phyloP scores from a whole-genome alignment of 2,888 invertebrate species.

The Euzetes globulus region DNA sequence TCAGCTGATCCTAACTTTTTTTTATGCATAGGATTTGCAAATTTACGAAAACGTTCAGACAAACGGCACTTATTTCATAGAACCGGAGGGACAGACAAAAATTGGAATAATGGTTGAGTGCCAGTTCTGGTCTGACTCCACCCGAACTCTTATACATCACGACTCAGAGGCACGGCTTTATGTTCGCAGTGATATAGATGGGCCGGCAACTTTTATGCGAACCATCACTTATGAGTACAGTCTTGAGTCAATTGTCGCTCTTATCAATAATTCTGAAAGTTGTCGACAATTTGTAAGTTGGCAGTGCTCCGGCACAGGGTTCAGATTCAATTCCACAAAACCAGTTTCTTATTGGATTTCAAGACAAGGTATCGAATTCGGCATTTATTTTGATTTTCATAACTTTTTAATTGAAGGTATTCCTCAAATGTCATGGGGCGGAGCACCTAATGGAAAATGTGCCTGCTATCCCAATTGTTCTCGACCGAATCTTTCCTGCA shows the following conservation, averaged over 20 bases:
- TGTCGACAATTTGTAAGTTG: constrained; percentile 43
- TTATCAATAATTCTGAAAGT: constrained; percentile 37
- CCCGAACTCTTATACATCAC: constrained; percentile 42
- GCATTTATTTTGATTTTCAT: background rate
- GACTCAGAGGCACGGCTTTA: constrained; percentile 43
- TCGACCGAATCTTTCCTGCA: constrained; percentile 39
- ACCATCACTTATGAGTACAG: constrained; percentile 41
- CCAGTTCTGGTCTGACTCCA: constrained; percentile 36
- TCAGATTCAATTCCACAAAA: constrained; percentile 40
- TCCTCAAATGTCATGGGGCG: constrained; percentile 42
- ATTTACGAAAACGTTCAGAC: constrained; percentile 39
- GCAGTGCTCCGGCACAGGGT: constrained; percentile 42
- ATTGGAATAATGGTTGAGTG: constrained; percentile 42
- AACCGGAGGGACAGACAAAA: constrained; percentile 41
- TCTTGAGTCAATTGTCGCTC: constrained; percentile 28
- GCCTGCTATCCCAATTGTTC: constrained; percentile 40
- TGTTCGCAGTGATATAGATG: constrained; percentile 41
- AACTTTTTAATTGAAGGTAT: background rate
- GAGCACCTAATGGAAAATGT: constrained; percentile 39
- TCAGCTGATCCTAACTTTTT: background rate
- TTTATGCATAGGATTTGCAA: constrained; percentile 19
- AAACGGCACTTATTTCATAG: constrained; percentile 42
- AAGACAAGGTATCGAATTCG: constrained; percentile 32
- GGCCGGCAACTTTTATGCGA: constrained; percentile 41
- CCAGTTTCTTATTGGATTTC: constrained; percentile 41